These are phyloP conservation scores for Drepanosiphum platanoidis DNA, from an alignment of 2,888 invertebrate genomes.

Conservation along the genomic window DNA sequence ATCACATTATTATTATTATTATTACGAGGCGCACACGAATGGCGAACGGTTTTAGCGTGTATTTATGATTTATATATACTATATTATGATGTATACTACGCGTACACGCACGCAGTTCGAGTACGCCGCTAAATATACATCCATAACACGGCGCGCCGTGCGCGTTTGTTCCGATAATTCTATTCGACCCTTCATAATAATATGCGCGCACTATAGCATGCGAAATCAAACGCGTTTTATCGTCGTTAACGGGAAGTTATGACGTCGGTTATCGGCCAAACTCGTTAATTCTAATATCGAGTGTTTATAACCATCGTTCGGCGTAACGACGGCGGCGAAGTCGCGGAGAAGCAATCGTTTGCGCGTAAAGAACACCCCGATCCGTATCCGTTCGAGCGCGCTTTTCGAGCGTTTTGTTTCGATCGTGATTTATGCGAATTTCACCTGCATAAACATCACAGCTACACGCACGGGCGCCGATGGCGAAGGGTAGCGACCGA, in stretches of 20 bases:
- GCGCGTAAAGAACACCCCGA: neutral
- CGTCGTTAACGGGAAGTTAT: conserved; percentile 40
- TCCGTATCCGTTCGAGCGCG: neutral
- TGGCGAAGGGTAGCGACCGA: too few species aligned
- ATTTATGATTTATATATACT: conserved; percentile 37
- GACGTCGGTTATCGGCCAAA: neutral
- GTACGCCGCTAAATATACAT: neutral
- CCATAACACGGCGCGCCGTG: neutral
- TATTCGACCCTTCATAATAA: conserved; percentile 7
- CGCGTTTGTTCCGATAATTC: neutral
- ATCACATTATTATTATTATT: neutral
- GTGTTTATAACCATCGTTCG: neutral
- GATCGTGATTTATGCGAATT: too few species aligned
- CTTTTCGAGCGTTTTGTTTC: neutral
- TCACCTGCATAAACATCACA: neutral
- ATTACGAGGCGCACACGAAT: neutral
- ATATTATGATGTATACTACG: neutral
- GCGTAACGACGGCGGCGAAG: too few species aligned
- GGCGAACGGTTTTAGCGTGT: conserved; percentile 4
- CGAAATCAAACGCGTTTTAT: conserved; percentile 36
- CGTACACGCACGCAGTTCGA: neutral
- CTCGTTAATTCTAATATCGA: conserved; percentile 24
- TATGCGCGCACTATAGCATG: neutral
- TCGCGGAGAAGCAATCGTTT: neutral
- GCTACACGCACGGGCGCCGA: neutral